Percentiles rank a stretch among this genome's conserved stretches.
Conservation (phyloP, 2,888 invertebrate species). For the Tiliacea aurago region DNA sequence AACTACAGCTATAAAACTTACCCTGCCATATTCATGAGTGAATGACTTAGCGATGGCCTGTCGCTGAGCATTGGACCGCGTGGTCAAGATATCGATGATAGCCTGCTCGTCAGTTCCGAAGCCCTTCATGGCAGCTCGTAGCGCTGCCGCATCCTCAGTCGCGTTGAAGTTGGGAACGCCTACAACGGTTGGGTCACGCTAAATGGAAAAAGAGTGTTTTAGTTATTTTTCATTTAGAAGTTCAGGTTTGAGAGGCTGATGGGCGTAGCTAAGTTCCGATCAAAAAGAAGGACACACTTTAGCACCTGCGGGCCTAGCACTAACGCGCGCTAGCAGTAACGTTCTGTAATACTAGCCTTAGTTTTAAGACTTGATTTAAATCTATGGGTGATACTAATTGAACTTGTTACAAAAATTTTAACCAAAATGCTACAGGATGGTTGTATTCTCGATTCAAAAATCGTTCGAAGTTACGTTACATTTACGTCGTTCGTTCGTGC, state of each 20-base stretch:
- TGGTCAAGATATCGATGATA: conserved; percentile 93
- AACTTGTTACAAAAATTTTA: background rate
- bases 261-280: too few relatives aligned
- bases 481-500: background rate
- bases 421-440: too few relatives aligned
- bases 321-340: background rate
- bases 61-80: conserved; percentile 93
- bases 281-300: background rate
- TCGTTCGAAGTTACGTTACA: background rate
- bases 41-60: conserved; percentile 92
- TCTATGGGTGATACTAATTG: background rate
- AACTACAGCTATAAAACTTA: conserved; percentile 68
- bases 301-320: background rate
- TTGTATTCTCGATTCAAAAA: background rate
- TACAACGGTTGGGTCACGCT: conserved; percentile 91
- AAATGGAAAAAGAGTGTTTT: background rate
- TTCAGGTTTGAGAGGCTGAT: background rate
- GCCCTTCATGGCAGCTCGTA: conserved; percentile 94
- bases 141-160: conserved; percentile 91
- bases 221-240: background rate
- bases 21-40: conserved; percentile 90
- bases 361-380: background rate
- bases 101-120: conserved; percentile 94
- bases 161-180: conserved; percentile 91
- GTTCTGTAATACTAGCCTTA: background rate